These are phyloP conservation scores for Grus americana DNA, from an alignment of 2,113 vertebrate genomes.

Conservation along the genomic window DNA sequence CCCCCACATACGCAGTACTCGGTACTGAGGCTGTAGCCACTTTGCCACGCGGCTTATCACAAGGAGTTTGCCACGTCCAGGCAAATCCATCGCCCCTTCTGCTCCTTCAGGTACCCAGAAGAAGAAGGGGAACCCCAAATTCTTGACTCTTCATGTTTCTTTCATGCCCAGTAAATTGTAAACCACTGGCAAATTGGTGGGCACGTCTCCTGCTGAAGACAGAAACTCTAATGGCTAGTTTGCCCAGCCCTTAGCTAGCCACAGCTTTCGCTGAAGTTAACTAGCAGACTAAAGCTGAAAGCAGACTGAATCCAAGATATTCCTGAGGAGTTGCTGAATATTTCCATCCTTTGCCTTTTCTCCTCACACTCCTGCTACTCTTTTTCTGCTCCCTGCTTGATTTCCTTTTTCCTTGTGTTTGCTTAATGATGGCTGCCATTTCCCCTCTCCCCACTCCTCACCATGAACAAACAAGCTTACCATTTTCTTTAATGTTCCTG, in stretches of 20 bases:
- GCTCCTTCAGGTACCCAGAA: neutral
- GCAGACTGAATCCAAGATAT: neutral
- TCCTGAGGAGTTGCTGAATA: neutral
- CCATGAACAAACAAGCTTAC: neutral
- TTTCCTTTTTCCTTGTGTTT: constrained; percentile 1
- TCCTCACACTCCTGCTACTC: neutral
- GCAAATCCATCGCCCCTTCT: neutral
- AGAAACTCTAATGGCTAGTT: neutral
- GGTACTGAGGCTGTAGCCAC: neutral
- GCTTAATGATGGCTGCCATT: neutral
- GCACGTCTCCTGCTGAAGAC: neutral
- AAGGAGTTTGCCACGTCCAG: neutral
- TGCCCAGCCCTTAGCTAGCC: neutral
- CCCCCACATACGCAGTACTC: accelerated
- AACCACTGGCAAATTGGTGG: neutral
- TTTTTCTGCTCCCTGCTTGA: neutral
- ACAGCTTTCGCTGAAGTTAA: neutral
- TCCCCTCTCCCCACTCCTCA: neutral
- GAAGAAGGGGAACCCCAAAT: neutral
- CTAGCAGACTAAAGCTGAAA: neutral
- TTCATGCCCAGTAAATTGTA: neutral
- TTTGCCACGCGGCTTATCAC: neutral
- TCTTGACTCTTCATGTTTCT: neutral
- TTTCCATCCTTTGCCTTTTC: neutral
- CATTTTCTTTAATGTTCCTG: neutral